These are phyloP conservation scores for Eupithecia abbreviata DNA, from an alignment of 2,888 invertebrate genomes.

Conservation along the genomic window DNA sequence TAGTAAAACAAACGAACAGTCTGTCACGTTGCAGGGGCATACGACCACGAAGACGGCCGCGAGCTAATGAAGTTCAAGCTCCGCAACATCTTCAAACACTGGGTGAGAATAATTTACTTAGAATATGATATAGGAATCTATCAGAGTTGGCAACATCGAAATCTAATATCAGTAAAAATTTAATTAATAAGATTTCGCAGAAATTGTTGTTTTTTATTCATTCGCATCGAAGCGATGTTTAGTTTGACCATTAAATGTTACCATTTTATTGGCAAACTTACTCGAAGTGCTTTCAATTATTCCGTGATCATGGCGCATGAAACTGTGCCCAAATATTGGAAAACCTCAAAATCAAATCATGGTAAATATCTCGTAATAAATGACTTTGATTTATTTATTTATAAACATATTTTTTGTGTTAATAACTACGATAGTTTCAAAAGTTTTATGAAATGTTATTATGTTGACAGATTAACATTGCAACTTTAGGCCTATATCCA, in stretches of 20 bases:
- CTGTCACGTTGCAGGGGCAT: constrained; percentile 58
- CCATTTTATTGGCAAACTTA: no score
- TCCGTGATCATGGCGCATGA: no score
- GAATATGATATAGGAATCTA: neutral
- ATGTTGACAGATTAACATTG: neutral
- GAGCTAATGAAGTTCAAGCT: constrained; percentile 74
- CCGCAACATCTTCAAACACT: constrained; percentile 76
- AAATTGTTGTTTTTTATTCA: neutral
- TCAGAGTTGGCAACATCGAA: constrained; percentile 13
- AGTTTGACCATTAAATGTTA: no score
- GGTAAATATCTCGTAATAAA: no score
- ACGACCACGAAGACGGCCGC: constrained; percentile 68
- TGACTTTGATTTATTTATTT: no score
- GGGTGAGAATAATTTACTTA: constrained; percentile 62
- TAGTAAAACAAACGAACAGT: constrained; percentile 18
- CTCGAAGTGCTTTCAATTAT: no score
- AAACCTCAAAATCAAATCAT: no score
- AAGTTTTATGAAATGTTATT: no score
- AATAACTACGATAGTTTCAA: no score
- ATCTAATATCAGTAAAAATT: neutral
- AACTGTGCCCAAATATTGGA: no score
- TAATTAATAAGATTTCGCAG: neutral
- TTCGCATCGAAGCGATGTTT: neutral
- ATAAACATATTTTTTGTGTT: no score
- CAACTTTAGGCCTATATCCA: neutral